Evolutionary conservation across 2,113 vertebrate species (phyloP), one percentile per base, ranked within the genome.

Genomic region (Mobula hypostoma): DNA sequence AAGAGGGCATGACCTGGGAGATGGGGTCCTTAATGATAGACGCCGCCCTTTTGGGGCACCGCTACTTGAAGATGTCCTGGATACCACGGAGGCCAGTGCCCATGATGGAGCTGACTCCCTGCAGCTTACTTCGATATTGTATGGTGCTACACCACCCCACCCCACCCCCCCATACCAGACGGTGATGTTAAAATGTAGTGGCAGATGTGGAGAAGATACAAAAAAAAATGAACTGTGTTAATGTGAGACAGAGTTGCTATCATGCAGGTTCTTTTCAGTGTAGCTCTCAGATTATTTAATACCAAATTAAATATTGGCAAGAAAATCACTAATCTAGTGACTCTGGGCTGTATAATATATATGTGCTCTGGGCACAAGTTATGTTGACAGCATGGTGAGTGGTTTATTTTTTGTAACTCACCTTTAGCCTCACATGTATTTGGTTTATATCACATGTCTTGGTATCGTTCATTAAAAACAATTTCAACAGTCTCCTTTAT

Each of bases 321-420:
- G 8, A 9, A 66, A 66, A 56, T 74, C 48, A 58, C 48, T 58
- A 36, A 27, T 56, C 68, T 12, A 0, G 5, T 74, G 68, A n/a
- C 17, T 27, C 48, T 29, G 24, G 19, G 6, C 15, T 74, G 70
- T 36, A 93, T 6, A 68, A 72, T 48, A 24, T 66, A 27, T 27
- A 3, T 70, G 66, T 74, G 24, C 9, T 70, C 74, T 74, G 9
- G 32, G 68, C 40, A 27, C 21, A 29, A 56, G 14, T 48, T 93
- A 93, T 93, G 36, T 74, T 56, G 36, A 74, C 70, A 70, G 32
- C 12, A 21, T 14, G 68, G 66, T 5, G 68, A 93, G 91, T 74
- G 36, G 68, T 93, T 93, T 74, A 72, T 74, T 93, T 74, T 70
- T 36, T 74, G 68, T 93, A 93, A 93, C 19, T 93, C 91, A 93